Evolutionary conservation across 2,113 vertebrate genomes (phyloP).

Genomic region (Melanerpes formicivorus): DNA sequence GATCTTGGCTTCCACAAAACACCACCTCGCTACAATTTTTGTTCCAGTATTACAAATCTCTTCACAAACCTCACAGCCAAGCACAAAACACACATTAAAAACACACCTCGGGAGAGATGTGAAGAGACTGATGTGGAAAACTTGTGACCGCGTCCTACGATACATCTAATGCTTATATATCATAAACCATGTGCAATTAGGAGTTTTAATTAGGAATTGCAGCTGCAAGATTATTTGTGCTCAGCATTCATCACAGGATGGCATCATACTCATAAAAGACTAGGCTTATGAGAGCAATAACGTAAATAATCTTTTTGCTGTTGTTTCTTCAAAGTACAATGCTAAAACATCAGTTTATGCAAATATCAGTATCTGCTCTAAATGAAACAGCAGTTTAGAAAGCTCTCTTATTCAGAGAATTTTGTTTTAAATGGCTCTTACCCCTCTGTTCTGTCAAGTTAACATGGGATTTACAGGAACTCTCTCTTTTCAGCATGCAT

Average conservation of each 20-base stretch:
- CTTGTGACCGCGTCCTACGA: conserved; percentile 35
- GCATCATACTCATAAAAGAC: conserved; percentile 43
- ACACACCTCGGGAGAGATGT: neutral
- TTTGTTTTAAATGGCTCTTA: neutral
- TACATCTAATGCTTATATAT: conserved; percentile 49
- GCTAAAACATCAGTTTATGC: neutral
- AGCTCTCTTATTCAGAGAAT: neutral
- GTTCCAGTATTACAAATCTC: neutral
- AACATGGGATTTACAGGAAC: neutral
- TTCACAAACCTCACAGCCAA: conserved; percentile 29
- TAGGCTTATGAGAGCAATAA: neutral
- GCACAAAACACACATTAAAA: neutral
- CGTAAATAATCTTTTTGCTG: neutral
- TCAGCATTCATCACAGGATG: conserved; percentile 68
- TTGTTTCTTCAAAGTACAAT: neutral
- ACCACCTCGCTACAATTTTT: neutral
- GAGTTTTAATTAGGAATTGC: conserved; percentile 56
- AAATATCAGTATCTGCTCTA: neutral
- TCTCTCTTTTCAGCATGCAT: neutral
- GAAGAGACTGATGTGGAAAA: conserved; percentile 37
- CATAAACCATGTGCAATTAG: conserved; percentile 64
- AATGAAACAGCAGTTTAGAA: neutral
- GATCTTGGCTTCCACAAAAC: neutral
- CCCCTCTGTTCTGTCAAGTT: neutral
- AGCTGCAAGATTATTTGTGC: conserved; percentile 64